Conservation (phyloP, 2,113 vertebrate species). For the Ceyx cyanopectus region DNA sequence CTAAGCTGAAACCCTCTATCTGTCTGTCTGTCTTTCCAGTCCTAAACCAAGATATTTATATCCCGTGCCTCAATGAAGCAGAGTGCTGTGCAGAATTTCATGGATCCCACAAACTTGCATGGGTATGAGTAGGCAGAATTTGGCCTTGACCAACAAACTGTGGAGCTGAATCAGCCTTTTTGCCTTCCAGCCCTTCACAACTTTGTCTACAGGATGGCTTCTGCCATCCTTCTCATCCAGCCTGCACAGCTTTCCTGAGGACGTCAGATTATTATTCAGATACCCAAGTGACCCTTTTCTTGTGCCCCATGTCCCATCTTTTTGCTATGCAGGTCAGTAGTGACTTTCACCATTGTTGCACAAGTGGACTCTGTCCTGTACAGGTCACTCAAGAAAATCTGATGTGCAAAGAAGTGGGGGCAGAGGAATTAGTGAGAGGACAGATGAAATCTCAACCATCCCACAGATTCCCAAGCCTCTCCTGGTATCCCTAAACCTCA, state of each 20-base stretch:
- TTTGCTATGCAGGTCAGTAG: background rate
- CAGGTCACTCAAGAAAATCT: background rate
- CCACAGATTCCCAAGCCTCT: background rate
- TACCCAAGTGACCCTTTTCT: background rate
- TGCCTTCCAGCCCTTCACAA: background rate
- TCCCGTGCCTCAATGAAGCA: background rate
- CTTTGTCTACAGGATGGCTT: background rate
- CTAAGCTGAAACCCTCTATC: background rate
- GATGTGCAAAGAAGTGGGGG: background rate
- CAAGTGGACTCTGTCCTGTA: background rate
- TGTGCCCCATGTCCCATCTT: background rate
- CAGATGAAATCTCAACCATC: background rate
- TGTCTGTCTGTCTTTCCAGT: conserved; percentile 15
- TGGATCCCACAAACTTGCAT: background rate
- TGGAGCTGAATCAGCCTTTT: conserved; percentile 38
- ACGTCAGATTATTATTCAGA: background rate
- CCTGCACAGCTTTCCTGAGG: background rate
- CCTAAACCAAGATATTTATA: conserved; percentile 22
- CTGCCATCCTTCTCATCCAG: background rate
- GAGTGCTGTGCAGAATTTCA: background rate
- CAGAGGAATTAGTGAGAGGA: background rate
- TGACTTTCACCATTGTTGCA: background rate
- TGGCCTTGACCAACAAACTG: background rate
- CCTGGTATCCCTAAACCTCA: background rate
- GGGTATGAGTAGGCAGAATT: background rate